Evolutionary conservation across 2,888 invertebrate genomes (phyloP).

Genomic region (Noctua fimbriata): DNA sequence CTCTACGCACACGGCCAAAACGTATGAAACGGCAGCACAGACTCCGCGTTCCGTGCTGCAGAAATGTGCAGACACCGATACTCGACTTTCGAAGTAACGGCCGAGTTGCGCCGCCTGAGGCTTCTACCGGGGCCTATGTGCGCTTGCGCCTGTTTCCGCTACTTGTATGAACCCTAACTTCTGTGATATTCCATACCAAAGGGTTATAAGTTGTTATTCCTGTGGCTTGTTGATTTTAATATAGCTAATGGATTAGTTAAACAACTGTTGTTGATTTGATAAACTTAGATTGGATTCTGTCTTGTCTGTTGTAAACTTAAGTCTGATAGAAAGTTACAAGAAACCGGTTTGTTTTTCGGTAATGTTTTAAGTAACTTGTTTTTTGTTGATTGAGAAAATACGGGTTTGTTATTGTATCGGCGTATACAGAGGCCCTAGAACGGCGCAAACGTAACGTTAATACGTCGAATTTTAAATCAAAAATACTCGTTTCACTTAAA

Average conservation of each 20-base stretch:
- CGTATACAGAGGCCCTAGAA: neutral
- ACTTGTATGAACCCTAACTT: neutral
- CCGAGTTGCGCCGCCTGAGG: neutral
- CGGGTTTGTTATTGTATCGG: neutral
- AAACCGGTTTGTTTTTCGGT: neutral
- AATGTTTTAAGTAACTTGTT: neutral
- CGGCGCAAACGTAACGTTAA: neutral
- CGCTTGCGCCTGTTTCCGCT: neutral
- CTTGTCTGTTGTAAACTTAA: slow-evolving; percentile 14
- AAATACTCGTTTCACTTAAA: too few relatives aligned
- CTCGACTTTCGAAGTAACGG: neutral
- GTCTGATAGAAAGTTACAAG: slow-evolving; percentile 2
- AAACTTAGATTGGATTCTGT: slow-evolving; percentile 45
- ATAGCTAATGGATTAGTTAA: slow-evolving; percentile 37
- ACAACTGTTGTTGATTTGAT: slow-evolving; percentile 26
- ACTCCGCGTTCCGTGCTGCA: neutral
- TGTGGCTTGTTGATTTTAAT: slow-evolving; percentile 31
- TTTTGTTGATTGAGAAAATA: slow-evolving; percentile 2
- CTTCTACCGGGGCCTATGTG: neutral
- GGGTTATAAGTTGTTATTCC: slow-evolving; percentile 17
- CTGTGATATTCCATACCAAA: neutral
- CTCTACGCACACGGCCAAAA: too few relatives aligned
- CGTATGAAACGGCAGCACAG: too few relatives aligned
- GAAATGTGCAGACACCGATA: neutral
- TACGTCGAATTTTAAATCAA: neutral